Conservation (phyloP, 2,888 invertebrate species). For the Caradrina kadenii region DNA sequence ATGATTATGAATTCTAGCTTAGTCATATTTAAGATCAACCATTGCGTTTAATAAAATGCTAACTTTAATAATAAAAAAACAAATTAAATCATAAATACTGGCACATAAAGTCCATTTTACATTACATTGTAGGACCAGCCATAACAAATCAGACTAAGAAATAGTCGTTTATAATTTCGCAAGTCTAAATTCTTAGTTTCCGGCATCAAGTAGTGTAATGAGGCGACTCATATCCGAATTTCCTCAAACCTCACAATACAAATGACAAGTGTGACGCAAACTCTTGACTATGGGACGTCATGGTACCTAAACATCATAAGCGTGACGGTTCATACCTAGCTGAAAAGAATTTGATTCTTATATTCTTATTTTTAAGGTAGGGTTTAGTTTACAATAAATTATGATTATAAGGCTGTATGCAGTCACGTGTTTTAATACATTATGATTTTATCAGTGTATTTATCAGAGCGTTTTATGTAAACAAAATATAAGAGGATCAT, state of each 20-base stretch:
- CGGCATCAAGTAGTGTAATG: slow-evolving; percentile 54
- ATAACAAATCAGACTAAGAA: slow-evolving; percentile 14
- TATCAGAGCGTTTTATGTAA: slow-evolving; percentile 47
- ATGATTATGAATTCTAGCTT: no score
- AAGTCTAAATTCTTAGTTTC: slow-evolving; percentile 32
- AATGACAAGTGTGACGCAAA: slow-evolving; percentile 60
- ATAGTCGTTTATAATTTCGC: slow-evolving; percentile 35
- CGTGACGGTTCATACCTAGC: slow-evolving; percentile 57
- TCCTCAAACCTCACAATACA: slow-evolving; percentile 57
- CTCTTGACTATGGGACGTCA: slow-evolving; percentile 68
- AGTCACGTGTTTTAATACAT: slow-evolving; percentile 42
- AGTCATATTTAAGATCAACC: no score
- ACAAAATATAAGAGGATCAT: background rate
- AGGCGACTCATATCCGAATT: slow-evolving; percentile 54
- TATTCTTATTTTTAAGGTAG: background rate
- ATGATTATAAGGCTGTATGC: slow-evolving; percentile 18
- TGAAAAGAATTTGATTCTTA: slow-evolving; percentile 31
- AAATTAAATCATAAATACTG: no score
- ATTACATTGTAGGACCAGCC: background rate
- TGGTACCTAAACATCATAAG: slow-evolving; percentile 68
- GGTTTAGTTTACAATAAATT: background rate
- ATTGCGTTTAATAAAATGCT: no score
- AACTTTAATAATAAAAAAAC: no score
- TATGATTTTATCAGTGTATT: slow-evolving; percentile 31
- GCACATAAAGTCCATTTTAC: background rate